These are phyloP conservation scores for Acanthacorydalis orientalis DNA, from an alignment of 2,888 invertebrate genomes.

Conservation along the genomic window DNA sequence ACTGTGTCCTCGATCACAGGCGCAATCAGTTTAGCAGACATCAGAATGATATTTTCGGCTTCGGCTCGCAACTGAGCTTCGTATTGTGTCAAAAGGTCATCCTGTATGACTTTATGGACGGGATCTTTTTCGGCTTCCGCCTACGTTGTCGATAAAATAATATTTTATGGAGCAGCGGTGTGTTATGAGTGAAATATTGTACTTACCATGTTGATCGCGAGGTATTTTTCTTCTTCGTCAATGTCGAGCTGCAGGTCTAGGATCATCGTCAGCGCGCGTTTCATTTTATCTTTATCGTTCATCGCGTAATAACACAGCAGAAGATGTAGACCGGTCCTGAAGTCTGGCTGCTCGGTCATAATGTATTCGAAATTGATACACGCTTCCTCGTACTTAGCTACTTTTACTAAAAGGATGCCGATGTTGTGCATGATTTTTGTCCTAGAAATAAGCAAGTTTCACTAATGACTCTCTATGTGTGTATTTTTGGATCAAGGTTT, in stretches of 20 bases:
- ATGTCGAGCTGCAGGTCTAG: conserved; percentile 73
- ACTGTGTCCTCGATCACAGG: conserved; percentile 60
- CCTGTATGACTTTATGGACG: conserved; percentile 56
- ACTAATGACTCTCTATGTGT: too few relatives aligned
- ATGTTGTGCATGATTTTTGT: conserved; percentile 98
- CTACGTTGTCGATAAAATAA: not conserved
- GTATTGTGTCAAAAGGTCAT: conserved; percentile 56
- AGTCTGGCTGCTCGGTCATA: conserved; percentile 85
- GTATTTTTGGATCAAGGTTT: too few relatives aligned
- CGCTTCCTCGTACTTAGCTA: conserved; percentile 94
- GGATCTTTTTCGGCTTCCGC: conserved; percentile 1
- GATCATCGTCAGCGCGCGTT: conserved; percentile 77
- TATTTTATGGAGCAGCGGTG: not conserved
- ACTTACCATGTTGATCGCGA: conserved; percentile 16
- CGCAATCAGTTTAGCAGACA: conserved; percentile 77
- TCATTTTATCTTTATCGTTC: conserved; percentile 85
- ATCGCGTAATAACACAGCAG: conserved; percentile 78
- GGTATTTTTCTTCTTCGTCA: conserved; percentile 63
- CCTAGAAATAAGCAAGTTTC: conserved; percentile 31
- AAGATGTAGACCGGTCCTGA: conserved; percentile 61
- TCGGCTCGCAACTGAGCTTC: conserved; percentile 53
- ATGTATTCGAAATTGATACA: conserved; percentile 95
- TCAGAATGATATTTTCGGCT: conserved; percentile 68
- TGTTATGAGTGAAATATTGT: not conserved
- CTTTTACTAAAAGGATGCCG: conserved; percentile 81